These are phyloP conservation scores for Euplagia quadripunctaria DNA, from an alignment of 2,888 invertebrate species.

Conservation along the genomic window DNA sequence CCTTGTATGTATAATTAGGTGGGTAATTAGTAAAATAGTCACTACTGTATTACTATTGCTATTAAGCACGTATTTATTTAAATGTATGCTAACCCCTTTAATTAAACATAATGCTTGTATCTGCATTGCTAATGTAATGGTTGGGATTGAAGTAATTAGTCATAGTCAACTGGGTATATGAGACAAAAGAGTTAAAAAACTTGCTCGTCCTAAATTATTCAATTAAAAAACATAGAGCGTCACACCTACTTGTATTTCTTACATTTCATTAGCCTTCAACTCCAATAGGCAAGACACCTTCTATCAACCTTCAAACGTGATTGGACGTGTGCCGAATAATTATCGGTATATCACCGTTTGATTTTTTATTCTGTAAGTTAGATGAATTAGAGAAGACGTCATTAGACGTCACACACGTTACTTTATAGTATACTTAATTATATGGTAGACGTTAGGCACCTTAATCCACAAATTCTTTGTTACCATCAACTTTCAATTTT, in stretches of 20 bases:
- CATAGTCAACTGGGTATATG: neutral
- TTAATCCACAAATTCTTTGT: neutral
- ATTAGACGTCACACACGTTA: neutral
- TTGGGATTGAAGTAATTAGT: neutral
- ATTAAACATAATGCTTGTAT: neutral
- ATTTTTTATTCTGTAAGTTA: neutral
- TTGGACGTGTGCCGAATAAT: neutral
- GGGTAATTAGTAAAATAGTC: neutral
- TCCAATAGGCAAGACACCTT: neutral
- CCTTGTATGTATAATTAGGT: neutral
- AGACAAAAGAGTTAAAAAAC: neutral
- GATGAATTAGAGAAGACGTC: neutral
- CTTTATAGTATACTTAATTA: neutral
- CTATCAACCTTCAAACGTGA: neutral
- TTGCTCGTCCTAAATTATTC: neutral
- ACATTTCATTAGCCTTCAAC: neutral
- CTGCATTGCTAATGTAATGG: neutral
- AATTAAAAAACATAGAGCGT: neutral
- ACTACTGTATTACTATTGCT: neutral
- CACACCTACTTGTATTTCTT: neutral
- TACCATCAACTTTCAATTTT: neutral
- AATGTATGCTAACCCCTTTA: neutral
- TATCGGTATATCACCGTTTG: neutral
- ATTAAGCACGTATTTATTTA: neutral
- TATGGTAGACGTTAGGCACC: too few relatives aligned